Percentiles rank a stretch among this genome's conserved stretches.
Evolutionary conservation across 1,140 invertebrate genomes (phyloP).

Genomic region (Tetraneura akinire): DNA sequence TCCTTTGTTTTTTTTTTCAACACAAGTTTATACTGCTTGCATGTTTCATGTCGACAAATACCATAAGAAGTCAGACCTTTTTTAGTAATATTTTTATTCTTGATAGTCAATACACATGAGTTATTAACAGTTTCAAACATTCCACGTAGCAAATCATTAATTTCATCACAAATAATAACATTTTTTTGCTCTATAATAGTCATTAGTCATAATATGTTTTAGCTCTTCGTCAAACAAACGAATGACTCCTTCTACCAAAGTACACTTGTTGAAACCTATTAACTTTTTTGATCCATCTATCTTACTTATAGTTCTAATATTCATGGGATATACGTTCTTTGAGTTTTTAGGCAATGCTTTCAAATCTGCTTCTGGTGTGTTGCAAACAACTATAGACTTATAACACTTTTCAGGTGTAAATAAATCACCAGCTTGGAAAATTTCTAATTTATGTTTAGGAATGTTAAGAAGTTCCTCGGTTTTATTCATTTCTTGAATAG

Average conservation of each 20-base stretch:
- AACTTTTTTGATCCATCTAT: neutral
- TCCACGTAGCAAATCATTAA: neutral
- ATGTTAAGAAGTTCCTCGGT: neutral
- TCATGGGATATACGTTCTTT: neutral
- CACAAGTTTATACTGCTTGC: neutral
- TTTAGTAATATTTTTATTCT: neutral
- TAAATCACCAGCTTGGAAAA: neutral
- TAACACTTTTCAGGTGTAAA: neutral
- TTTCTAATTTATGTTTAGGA: neutral
- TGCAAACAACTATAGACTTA: neutral
- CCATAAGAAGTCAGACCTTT: neutral
- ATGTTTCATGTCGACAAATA: neutral
- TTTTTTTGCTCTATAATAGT: too few species aligned
- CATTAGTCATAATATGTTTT: neutral
- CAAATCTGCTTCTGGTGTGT: neutral
- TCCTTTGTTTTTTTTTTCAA: neutral
- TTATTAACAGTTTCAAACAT: neutral
- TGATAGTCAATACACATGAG: neutral
- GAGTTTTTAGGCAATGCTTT: neutral
- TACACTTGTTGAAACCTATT: neutral
- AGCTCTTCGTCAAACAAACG: neutral
- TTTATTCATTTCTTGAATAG: neutral
- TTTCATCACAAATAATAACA: neutral
- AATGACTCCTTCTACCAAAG: neutral
- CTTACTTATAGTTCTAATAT: neutral